A percentile compares a stretch with the other conserved stretches of the same genome.
Evolutionary conservation across 2,797 vertebrate genomes (phyloP).

Genomic region (Gymnothorax javanicus): DNA sequence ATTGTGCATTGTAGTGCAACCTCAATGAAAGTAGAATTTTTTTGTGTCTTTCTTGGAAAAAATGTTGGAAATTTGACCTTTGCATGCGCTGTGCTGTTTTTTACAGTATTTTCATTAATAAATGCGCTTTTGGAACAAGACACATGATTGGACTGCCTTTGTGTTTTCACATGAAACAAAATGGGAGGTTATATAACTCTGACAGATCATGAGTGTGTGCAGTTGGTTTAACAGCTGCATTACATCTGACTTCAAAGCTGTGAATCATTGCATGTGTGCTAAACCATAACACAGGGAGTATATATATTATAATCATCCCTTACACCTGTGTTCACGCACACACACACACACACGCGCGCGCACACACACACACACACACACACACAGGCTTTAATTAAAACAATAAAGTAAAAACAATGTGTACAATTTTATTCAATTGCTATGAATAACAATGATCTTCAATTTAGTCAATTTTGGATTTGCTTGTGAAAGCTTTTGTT

Average conservation of each 20-base stretch:
- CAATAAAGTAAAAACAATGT: background rate
- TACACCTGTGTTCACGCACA: constrained; percentile 6
- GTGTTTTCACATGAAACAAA: background rate
- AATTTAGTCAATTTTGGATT: constrained; percentile 13
- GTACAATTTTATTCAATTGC: constrained; percentile 14
- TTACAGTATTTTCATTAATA: background rate
- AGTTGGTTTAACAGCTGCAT: background rate
- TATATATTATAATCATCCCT: background rate
- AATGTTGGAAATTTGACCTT: background rate
- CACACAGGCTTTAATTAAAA: background rate
- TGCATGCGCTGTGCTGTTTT: background rate
- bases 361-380: background rate
- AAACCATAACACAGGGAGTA: background rate
- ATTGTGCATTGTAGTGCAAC: background rate
- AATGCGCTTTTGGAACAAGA: constrained; percentile 22
- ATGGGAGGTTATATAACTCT: background rate
- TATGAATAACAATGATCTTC: constrained; percentile 39
- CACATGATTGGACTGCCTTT: background rate
- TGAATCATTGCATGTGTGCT: constrained; percentile 33
- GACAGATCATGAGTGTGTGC: constrained; percentile 13
- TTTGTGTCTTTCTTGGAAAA: background rate
- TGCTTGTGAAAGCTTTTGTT: constrained; percentile 36
- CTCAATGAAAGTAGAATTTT: background rate
- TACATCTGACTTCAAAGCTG: constrained; percentile 37
- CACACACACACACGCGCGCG: constrained; percentile 25